Evolutionary conservation across 2,113 vertebrate species (phyloP), one percentile per base, ranked within the genome.

Genomic region (Pterocles orientalis): DNA sequence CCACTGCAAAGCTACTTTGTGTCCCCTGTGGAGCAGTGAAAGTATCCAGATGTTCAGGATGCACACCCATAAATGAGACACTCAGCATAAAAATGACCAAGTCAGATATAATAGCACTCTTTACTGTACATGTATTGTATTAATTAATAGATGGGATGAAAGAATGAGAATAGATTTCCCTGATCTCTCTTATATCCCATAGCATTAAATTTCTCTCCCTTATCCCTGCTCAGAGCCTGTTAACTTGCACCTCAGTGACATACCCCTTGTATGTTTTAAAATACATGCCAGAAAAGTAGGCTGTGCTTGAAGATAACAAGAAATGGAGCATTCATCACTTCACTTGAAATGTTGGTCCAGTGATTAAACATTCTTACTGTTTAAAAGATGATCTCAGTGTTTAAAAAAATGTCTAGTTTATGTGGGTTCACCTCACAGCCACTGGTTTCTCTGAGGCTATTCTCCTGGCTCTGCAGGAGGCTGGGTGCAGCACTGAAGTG

Each of bases 391-490:
- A 86, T 4, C 43, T 75, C 19, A 86, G 14, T 25, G 14, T 75
- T 80, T 89, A 51, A 89, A 94, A 84, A 45, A 47, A 6, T 80
- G 34, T 54, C 24, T 86, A 64, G 47, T 60, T 94, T 84, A 51
- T 1, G 0, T 28, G 23, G 12, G 29, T 83, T 92, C 25, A 71
- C 12, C 9, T 91, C 33, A 33, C 25, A 75, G 62, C 3, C 54
- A 54, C n/a, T 56, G 12, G 2, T 47, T 83, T 81, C n/a, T 41
- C 8, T 61, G 73, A 10, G 0, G 6, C 6, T 4, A 0, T 47
- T 78, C 39, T 81, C 8, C 10, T 56, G 18, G 2, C 7, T 68
- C 8, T 11, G 9, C 33, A 43, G 14, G 8, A 60, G 19, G 4
- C 10, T 88, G 33, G 14, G 13, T 82, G n/a, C 15, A 79, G 14